A percentile compares a stretch with the other conserved stretches of the same genome.
Evolutionary conservation across 2,113 vertebrate genomes (phyloP).

Genomic region (Apteryx owenii): DNA sequence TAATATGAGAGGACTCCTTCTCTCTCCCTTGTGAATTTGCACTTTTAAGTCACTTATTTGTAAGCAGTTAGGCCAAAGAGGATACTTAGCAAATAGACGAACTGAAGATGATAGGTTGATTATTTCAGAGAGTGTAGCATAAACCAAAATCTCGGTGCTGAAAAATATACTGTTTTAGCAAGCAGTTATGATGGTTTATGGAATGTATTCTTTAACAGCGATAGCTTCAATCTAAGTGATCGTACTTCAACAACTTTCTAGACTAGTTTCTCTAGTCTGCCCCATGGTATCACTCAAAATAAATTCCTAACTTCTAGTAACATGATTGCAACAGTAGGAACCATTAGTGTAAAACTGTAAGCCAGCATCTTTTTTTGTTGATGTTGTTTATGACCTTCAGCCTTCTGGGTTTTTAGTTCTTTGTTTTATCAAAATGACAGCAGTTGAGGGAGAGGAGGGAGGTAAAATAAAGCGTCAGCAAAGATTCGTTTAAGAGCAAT

Average conservation of each 20-base stretch:
- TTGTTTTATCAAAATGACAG: slow-evolving; percentile 34
- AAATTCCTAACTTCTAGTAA: background rate
- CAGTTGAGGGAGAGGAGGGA: background rate
- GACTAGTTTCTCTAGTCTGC: background rate
- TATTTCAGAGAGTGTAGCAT: background rate
- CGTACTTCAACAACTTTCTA: background rate
- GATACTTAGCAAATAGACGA: background rate
- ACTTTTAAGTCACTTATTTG: background rate
- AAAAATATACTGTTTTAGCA: background rate
- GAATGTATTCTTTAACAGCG: background rate
- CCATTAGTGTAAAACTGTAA: slow-evolving; percentile 2
- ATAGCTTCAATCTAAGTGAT: background rate
- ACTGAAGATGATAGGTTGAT: background rate
- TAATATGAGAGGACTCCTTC: background rate
- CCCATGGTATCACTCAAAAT: background rate
- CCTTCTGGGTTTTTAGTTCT: slow-evolving; percentile 61
- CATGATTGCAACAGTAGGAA: background rate
- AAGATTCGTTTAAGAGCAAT: slow-evolving; percentile 24
- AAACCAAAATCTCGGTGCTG: background rate
- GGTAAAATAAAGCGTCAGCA: background rate
- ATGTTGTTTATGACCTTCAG: slow-evolving; percentile 12
- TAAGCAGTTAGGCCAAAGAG: background rate
- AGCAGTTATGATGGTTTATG: background rate
- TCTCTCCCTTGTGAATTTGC: background rate
- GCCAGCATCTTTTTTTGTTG: slow-evolving; percentile 22